Evolutionary conservation across 2,888 invertebrate species (phyloP), one percentile per base, ranked within the genome.

Genomic region (Lasioglossum vierecki): DNA sequence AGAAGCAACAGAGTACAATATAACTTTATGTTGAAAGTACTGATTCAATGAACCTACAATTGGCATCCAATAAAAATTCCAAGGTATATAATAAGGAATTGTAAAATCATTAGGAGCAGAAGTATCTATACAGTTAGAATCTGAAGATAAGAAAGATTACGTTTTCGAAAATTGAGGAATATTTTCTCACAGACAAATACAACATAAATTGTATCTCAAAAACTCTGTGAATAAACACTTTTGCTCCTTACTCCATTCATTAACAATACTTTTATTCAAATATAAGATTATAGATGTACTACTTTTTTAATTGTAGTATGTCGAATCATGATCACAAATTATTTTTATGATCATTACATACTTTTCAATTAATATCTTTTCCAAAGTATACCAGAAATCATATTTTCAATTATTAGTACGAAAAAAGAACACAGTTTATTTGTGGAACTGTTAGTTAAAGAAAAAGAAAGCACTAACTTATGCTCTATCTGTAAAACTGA

Each of bases 241-340:
- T 41, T 41, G n/a, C 70, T 70, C 41, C 70, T 70, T 1, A 13
- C n/a, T 70, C 5, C 39, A 18, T 30, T 49, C 26, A 41, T 39
- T 78, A 35, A 18, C 18, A 41, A 70, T 41, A 11, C 15, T 68
- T 68, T 74, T 68, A 74, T 63, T 9, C 39, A 77, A n/a, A 73
- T 73, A 76, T 66, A 53, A 66, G 74, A 78, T 74, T 84, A 49
- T 74, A 82, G 74, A 78, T 84, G 77, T 82, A 77, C 78, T 78
- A 53, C 74, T 39, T 63, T 63, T 74, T 74, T 73, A 68, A 83
- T 81, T 41, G 30, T 74, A 76, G 26, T 73, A 73, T 53, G 18
- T 77, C 8, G 57, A 81, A 53, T 57, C 15, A n/a, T 46, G 9
- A 66, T 66, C 22, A 66, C 35, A 66, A 39, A 39, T 35, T 1